phyloP scores from a whole-genome alignment of 2,797 vertebrate genomes.

The Takifugu rubripes region DNA sequence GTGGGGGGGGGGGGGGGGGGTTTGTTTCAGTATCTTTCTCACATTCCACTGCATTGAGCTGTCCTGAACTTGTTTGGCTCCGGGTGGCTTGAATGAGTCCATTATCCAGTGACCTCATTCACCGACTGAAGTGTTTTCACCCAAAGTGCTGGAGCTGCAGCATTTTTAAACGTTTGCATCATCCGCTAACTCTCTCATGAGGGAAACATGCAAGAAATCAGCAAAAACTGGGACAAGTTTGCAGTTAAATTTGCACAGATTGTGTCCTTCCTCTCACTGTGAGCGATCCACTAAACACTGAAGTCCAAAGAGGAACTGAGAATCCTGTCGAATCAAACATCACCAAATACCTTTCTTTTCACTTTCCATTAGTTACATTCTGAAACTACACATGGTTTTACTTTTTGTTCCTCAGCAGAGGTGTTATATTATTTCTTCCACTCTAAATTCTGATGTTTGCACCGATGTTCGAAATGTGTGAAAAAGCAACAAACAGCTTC shows the following conservation, averaged over 20 bases:
- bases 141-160: conserved; percentile 7
- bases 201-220: no score
- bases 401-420: no score
- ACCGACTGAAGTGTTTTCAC: conserved; percentile 29
- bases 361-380: background rate
- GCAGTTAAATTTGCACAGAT: background rate
- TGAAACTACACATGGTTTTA: no score
- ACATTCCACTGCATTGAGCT: conserved; percentile 19
- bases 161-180: conserved; percentile 19
- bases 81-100: conserved; percentile 10
- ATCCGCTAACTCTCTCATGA: conserved; percentile 1
- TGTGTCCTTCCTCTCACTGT: background rate
- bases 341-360: background rate
- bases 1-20: background rate
- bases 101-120: conserved; percentile 42
- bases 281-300: background rate
- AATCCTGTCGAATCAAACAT: background rate
- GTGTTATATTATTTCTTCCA: no score
- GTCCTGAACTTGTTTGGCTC: conserved; percentile 13
- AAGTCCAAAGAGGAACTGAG: conserved; percentile 10
- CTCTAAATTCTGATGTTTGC: background rate
- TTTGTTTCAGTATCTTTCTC: conserved; percentile 16
- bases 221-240: no score
- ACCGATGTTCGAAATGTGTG: background rate
- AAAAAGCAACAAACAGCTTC: background rate